These are phyloP conservation scores for Volucella bombylans DNA, from an alignment of 2,888 invertebrate genomes.

Conservation along the genomic window DNA sequence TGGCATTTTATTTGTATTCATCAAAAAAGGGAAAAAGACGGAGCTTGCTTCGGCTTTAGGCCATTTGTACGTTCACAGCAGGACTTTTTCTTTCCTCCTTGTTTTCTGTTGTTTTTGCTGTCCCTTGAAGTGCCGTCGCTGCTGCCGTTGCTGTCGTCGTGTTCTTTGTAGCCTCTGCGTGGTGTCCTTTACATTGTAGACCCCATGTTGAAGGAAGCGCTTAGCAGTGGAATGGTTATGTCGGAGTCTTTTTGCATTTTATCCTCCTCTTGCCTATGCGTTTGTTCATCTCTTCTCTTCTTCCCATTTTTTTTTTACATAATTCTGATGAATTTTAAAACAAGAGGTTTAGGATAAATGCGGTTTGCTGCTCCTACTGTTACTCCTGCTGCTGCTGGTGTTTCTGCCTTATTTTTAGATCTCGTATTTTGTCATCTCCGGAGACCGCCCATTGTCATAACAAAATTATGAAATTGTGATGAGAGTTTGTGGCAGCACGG, in stretches of 20 bases:
- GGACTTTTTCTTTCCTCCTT: conserved; percentile 10
- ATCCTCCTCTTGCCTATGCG: not conserved
- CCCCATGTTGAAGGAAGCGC: conserved; percentile 34
- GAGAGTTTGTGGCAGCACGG: conserved; percentile 10
- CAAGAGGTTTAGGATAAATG: conserved; percentile 44
- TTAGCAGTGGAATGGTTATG: conserved; percentile 24
- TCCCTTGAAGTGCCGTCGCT: not conserved
- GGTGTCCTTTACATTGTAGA: no score
- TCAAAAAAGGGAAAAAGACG: conserved; percentile 50
- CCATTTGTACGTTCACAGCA: conserved; percentile 59
- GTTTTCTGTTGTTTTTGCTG: conserved; percentile 1
- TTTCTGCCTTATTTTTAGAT: conserved; percentile 27
- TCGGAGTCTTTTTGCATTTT: conserved; percentile 29
- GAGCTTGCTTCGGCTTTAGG: conserved; percentile 52
- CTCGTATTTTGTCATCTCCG: conserved; percentile 51
- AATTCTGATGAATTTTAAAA: conserved; percentile 38
- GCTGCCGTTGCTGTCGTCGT: not conserved
- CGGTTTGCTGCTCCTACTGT: conserved; percentile 9
- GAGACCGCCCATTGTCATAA: conserved; percentile 47
- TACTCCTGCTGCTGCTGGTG: no score
- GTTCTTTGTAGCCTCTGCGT: no score
- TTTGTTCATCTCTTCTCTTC: not conserved
- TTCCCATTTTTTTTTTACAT: not conserved
- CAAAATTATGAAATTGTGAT: conserved; percentile 59
- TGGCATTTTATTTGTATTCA: conserved; percentile 47